These are phyloP conservation scores for Lumbricus terrestris DNA, from an alignment of 2,888 invertebrate species.

Conservation along the genomic window DNA sequence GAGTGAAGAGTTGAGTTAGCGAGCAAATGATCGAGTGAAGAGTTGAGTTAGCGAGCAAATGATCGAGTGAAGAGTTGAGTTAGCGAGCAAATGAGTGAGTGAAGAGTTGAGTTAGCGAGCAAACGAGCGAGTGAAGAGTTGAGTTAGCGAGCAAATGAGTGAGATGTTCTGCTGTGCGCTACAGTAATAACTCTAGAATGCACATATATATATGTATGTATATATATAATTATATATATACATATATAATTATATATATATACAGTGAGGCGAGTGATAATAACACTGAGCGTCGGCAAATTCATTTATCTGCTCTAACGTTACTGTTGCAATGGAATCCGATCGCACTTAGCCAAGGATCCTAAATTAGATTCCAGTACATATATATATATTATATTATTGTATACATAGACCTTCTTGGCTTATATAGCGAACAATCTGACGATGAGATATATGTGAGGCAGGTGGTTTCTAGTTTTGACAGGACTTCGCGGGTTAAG, in stretches of 20 bases:
- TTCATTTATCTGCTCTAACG: background rate
- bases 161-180: background rate
- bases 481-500: background rate
- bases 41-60: no score
- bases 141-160: background rate
- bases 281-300: background rate
- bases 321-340: background rate
- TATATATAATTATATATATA: no score
- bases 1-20: no score
- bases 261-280: background rate
- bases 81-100: no score
- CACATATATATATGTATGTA: no score
- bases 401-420: no score
- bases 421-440: background rate
- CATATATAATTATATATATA: no score
- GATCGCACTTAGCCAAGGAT: background rate
- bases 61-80: background rate
- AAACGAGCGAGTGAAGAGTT: background rate
- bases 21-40: no score
- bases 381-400: no score
- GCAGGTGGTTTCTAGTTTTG: conserved; percentile 3
- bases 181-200: background rate
- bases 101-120: background rate
- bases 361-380: no score
- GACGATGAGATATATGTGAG: background rate